phyloP scores from a whole-genome alignment of 2,797 vertebrate genomes.

The Diglossa cyanea region DNA sequence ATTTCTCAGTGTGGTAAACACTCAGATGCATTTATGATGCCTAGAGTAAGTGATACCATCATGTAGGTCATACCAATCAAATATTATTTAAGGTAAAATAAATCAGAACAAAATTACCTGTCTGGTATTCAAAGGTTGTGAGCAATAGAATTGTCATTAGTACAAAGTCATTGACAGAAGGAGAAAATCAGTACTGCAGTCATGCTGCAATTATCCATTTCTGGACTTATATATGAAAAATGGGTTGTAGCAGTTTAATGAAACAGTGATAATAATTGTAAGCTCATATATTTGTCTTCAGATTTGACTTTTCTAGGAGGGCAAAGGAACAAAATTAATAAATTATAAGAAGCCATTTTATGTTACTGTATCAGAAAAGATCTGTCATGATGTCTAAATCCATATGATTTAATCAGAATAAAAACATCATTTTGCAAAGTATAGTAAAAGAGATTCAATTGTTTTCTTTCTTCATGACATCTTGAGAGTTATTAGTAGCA shows the following conservation, averaged over 20 bases:
- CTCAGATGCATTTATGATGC: not conserved
- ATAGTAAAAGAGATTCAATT: not conserved
- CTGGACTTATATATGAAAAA: conserved; percentile 12
- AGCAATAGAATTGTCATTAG: not conserved
- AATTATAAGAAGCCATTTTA: not conserved
- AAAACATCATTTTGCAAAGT: not conserved
- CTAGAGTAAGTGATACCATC: not conserved
- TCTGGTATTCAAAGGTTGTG: conserved; percentile 37
- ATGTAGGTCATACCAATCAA: conserved; percentile 11
- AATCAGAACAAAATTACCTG: conserved; percentile 46
- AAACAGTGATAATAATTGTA: conserved; percentile 9
- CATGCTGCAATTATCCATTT: not conserved
- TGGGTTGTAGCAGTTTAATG: not conserved
- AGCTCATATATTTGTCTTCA: not conserved
- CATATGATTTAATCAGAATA: not conserved
- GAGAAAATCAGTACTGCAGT: conserved; percentile 34
- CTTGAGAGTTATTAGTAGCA: not conserved
- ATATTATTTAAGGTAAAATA: conserved; percentile 40
- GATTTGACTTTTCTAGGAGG: not conserved
- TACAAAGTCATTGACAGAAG: conserved; percentile 15
- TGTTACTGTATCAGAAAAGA: not conserved
- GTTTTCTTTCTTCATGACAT: not conserved
- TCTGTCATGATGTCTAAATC: not conserved
- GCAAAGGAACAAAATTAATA: conserved; percentile 2
- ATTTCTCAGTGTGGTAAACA: not conserved